These are phyloP conservation scores for Kryphioiulus occultus DNA, from an alignment of 2,888 invertebrate species.

Conservation along the genomic window DNA sequence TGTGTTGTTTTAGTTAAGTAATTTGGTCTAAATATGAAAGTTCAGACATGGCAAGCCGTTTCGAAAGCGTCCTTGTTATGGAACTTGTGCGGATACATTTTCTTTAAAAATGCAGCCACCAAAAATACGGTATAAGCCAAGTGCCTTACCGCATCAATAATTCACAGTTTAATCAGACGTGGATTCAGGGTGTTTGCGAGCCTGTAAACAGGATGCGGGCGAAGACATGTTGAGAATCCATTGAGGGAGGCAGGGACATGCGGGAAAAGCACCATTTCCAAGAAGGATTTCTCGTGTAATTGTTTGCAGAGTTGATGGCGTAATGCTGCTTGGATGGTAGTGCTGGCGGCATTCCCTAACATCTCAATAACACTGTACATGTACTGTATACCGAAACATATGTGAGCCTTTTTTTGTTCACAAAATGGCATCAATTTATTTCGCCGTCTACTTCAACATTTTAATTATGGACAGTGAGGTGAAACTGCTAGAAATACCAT, in stretches of 20 bases:
- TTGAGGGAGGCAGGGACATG: not conserved
- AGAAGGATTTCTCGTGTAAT: not conserved
- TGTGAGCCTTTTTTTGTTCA: not conserved
- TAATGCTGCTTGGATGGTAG: not conserved
- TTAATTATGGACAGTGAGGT: not conserved
- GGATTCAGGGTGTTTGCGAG: not conserved
- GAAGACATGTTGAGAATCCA: not conserved
- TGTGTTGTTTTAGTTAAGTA: not conserved
- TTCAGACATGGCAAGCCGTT: not conserved
- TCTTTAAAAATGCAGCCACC: not conserved
- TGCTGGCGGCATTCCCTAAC: not conserved
- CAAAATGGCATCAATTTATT: not conserved
- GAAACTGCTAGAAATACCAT: not conserved
- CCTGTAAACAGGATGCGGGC: not conserved
- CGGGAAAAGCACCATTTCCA: not conserved
- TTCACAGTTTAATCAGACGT: constrained; percentile 34
- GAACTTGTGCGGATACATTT: not conserved
- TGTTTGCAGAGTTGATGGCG: not conserved
- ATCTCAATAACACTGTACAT: not conserved
- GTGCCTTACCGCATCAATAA: not conserved
- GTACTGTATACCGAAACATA: not conserved
- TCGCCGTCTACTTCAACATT: not conserved
- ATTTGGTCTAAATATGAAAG: not conserved
- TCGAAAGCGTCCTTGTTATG: not conserved
- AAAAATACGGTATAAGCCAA: not conserved